Evolutionary conservation across 1,140 invertebrate species (phyloP).

Genomic region (Trichoplusia ni): DNA sequence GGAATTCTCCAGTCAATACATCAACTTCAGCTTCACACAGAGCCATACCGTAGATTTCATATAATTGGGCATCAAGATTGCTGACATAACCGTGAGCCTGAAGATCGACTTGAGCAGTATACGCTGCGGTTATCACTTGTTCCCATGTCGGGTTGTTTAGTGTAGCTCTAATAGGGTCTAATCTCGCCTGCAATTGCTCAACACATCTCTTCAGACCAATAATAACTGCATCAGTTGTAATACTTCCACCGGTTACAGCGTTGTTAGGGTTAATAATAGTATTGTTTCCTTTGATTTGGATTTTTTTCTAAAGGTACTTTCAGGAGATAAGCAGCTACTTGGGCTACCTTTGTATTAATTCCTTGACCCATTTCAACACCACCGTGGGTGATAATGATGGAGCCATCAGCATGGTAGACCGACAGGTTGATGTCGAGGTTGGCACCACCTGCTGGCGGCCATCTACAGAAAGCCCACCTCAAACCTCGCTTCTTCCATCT

Average conservation of each 20-base stretch:
- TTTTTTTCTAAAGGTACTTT: constrained; percentile 85
- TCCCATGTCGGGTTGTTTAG: constrained; percentile 85
- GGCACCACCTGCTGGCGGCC: constrained; percentile 79
- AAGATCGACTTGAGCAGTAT: constrained; percentile 82
- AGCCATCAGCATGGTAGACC: constrained; percentile 88
- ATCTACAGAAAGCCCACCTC: constrained; percentile 85
- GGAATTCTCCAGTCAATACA: constrained; percentile 87
- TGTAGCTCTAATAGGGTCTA: constrained; percentile 81
- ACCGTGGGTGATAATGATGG: constrained; percentile 88
- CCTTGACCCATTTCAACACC: constrained; percentile 94
- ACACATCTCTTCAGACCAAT: background rate
- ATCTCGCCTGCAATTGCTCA: constrained; percentile 54
- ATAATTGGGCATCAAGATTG: constrained; percentile 73
- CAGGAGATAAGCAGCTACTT: constrained; percentile 87
- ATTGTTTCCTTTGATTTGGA: constrained; percentile 58
- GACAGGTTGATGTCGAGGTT: constrained; percentile 85
- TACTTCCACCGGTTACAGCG: constrained; percentile 14
- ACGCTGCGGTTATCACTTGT: constrained; percentile 82
- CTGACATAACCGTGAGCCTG: constrained; percentile 83
- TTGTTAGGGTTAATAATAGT: constrained; percentile 8
- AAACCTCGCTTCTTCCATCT: constrained; percentile 90
- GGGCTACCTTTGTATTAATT: constrained; percentile 88
- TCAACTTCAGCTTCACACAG: constrained; percentile 88
- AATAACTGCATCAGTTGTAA: background rate
- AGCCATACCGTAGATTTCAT: constrained; percentile 83